Percentiles rank a stretch among this genome's conserved stretches.
Conservation (phyloP, 2,113 vertebrate genomes). For the Phrynosoma platyrhinos region DNA sequence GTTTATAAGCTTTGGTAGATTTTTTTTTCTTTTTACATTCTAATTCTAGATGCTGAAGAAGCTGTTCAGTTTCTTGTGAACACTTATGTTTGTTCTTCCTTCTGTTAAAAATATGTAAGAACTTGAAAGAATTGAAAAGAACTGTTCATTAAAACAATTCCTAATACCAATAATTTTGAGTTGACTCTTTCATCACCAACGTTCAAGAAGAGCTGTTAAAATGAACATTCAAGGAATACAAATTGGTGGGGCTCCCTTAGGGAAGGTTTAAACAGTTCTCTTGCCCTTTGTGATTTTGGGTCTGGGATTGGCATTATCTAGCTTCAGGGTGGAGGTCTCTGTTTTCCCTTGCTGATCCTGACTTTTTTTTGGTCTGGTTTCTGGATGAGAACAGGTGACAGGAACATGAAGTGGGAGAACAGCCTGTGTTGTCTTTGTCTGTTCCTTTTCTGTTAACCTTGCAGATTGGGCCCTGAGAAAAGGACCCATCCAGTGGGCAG, state of each 20-base stretch:
- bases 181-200: neutral
- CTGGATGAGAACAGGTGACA: neutral
- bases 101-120: neutral
- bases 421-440: neutral
- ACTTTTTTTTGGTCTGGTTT: too few species aligned
- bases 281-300: neutral
- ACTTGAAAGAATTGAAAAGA: neutral
- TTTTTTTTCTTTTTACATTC: neutral
- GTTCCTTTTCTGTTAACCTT: neutral
- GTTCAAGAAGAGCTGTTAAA: neutral
- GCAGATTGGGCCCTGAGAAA: neutral
- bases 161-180: neutral
- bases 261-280: neutral
- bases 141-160: neutral
- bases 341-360: neutral
- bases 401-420: neutral
- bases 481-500: neutral
- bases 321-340: neutral
- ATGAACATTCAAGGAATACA: neutral
- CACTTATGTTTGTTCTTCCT: neutral
- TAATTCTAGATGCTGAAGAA: neutral
- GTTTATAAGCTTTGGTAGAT: neutral
- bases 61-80: neutral
- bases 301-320: neutral
- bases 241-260: neutral